A percentile compares a stretch with the other conserved stretches of the same genome.
Evolutionary conservation across 2,113 vertebrate genomes (phyloP).

Genomic region (Limanda limanda): DNA sequence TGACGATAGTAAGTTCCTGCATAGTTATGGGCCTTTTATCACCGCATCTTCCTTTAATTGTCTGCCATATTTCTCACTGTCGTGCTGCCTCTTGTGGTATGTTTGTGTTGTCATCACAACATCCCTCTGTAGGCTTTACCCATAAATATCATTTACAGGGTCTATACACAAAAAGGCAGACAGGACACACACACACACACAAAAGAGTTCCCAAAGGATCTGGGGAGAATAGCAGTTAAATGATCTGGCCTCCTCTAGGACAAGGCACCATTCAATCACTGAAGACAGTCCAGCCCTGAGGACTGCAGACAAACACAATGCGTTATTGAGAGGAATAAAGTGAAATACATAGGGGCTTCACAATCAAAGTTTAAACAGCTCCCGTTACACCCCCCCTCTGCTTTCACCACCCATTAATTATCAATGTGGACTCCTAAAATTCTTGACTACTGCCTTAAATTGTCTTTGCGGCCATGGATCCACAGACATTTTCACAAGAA

Average conservation of each 20-base stretch:
- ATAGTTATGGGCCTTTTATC: slow-evolving; percentile 36
- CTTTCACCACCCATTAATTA: slow-evolving; percentile 55
- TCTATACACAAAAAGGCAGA: slow-evolving; percentile 44
- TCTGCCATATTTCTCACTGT: slow-evolving; percentile 59
- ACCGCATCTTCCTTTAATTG: slow-evolving; percentile 48
- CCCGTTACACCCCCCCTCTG: neutral
- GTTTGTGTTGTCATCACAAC: slow-evolving; percentile 52
- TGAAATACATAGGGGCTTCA: slow-evolving; percentile 48
- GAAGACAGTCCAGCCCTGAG: slow-evolving; percentile 63
- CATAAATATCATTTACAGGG: slow-evolving; percentile 68
- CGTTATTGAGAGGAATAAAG: slow-evolving; percentile 57
- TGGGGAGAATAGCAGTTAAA: slow-evolving; percentile 70
- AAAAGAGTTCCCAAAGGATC: slow-evolving; percentile 42
- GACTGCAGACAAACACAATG: slow-evolving; percentile 64
- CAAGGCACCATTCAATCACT: slow-evolving; percentile 74
- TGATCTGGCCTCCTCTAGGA: slow-evolving; percentile 73
- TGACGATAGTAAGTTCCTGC: too few species aligned
- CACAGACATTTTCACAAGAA: slow-evolving; percentile 44
- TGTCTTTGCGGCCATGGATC: slow-evolving; percentile 39
- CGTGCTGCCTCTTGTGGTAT: slow-evolving; percentile 39
- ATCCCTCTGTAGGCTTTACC: slow-evolving; percentile 41
- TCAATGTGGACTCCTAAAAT: slow-evolving; percentile 62
- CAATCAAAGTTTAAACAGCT: slow-evolving; percentile 32
- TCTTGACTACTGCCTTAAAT: slow-evolving; percentile 73
- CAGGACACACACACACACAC: slow-evolving; percentile 34